These are phyloP conservation scores for Brevimyrus niger DNA, from an alignment of 2,113 vertebrate species.

Conservation along the genomic window DNA sequence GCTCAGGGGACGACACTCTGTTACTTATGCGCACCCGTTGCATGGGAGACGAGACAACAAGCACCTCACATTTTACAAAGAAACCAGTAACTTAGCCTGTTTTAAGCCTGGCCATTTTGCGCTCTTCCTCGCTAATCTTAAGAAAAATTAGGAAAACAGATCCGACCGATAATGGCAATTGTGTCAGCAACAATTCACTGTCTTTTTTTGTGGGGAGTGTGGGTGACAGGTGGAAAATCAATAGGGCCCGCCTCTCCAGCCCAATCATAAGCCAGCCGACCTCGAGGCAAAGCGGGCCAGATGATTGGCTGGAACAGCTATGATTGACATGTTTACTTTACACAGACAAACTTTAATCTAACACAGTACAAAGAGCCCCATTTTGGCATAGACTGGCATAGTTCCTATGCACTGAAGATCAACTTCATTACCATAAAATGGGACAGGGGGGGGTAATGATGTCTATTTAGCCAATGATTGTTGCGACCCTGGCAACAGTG, in stretches of 20 bases:
- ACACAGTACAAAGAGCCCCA: background rate
- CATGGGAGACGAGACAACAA: background rate
- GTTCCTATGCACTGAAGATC: background rate
- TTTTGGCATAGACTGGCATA: background rate
- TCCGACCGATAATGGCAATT: background rate
- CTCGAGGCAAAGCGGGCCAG: background rate
- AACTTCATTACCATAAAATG: background rate
- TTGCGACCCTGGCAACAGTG: background rate
- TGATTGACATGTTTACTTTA: background rate
- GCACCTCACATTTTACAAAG: background rate
- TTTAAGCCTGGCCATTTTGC: background rate
- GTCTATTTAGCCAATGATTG: background rate
- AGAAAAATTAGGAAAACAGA: background rate
- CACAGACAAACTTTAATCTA: background rate
- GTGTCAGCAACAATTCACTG: background rate
- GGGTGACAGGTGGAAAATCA: background rate
- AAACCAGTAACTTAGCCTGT: background rate
- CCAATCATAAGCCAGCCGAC: background rate
- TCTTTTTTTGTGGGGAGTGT: background rate
- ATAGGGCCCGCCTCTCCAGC: background rate
- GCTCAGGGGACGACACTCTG: background rate
- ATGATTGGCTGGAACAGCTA: background rate
- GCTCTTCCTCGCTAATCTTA: background rate
- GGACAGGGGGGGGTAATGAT: background rate
- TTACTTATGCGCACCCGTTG: background rate